A percentile compares a stretch with the other conserved stretches of the same genome.
Evolutionary conservation across 2,888 invertebrate species (phyloP).

Genomic region (Lumbricus terrestris): DNA sequence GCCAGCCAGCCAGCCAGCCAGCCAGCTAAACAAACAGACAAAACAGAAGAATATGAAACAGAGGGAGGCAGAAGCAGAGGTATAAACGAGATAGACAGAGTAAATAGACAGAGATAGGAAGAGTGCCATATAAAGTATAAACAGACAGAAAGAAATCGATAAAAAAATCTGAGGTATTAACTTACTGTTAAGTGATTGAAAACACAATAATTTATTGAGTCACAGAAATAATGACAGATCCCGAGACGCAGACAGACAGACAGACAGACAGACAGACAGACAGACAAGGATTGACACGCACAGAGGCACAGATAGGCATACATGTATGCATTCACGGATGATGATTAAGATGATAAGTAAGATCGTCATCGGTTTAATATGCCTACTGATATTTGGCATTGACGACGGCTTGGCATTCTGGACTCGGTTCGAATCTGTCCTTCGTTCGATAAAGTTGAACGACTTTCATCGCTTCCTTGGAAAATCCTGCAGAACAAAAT

Average conservation of each 20-base stretch:
- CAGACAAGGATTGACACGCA: no score
- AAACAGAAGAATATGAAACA: not conserved
- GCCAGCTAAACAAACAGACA: no score
- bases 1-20: no score
- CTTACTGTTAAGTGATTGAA: no score
- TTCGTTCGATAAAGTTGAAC: constrained; percentile 46
- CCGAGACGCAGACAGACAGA: not conserved
- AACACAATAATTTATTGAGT: no score
- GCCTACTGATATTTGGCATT: constrained; percentile 58
- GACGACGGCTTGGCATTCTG: constrained; percentile 54
- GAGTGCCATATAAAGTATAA: not conserved
- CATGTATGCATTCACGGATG: not conserved
- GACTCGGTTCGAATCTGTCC: constrained; percentile 48
- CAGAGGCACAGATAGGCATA: not conserved
- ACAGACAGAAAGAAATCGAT: not conserved
- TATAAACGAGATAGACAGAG: not conserved
- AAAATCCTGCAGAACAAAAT: constrained; percentile 41
- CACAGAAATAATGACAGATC: not conserved
- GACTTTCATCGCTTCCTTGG: constrained; percentile 53
- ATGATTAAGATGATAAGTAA: not conserved
- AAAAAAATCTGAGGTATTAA: no score
- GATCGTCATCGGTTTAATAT: not conserved
- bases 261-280: not conserved
- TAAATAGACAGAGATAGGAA: not conserved
- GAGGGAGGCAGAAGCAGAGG: not conserved